phyloP scores from a whole-genome alignment of 2,888 invertebrate genomes.

The Xestia xanthographa region DNA sequence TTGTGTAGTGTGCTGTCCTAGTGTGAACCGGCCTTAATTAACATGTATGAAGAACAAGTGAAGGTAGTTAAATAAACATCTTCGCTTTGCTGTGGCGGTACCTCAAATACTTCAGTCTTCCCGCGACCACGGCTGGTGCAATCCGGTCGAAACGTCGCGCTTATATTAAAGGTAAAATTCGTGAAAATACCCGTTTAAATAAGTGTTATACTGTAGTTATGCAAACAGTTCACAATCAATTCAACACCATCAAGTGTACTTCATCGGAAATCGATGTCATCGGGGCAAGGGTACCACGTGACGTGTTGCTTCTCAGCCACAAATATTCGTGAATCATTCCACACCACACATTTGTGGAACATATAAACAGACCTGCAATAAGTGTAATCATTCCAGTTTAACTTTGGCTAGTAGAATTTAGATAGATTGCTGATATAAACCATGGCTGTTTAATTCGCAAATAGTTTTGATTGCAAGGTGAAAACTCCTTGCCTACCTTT shows the following conservation, averaged over 20 bases:
- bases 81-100: no score
- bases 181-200: no score
- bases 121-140: no score
- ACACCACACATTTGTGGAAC: conserved; percentile 21
- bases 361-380: conserved; percentile 53
- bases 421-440: conserved; percentile 52
- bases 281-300: not conserved
- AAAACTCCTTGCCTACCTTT: conserved; percentile 46
- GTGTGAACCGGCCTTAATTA: no score
- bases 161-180: no score
- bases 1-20: no score
- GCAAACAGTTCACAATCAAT: not conserved
- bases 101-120: no score
- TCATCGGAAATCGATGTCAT: conserved; percentile 21
- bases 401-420: conserved; percentile 36
- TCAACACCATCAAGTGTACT: not conserved
- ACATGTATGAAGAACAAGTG: no score
- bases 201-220: no score
- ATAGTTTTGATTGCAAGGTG: conserved; percentile 59
- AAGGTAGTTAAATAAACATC: no score
- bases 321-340: conserved; percentile 52
- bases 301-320: not conserved
- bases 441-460: conserved; percentile 45
- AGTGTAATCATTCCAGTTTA: conserved; percentile 50
- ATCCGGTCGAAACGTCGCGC: no score